phyloP scores from a whole-genome alignment of 1,140 invertebrate genomes.

The Ganaspis sp. region DNA sequence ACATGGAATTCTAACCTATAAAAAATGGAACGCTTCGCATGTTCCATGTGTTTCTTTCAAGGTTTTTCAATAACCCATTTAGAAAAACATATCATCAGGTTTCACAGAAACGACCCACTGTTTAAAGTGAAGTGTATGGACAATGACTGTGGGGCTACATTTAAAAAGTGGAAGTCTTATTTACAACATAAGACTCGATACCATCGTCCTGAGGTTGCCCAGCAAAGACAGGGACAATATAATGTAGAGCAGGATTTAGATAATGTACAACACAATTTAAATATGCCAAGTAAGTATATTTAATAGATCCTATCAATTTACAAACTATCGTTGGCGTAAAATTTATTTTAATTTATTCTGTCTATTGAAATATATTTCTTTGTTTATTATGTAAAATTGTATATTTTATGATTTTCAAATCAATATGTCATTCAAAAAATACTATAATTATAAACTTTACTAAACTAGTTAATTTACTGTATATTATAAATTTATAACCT shows the following conservation, averaged over 20 bases:
- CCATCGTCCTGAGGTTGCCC: neutral
- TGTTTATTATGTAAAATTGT: too few species aligned
- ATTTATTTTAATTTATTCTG: too few species aligned
- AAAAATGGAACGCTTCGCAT: neutral
- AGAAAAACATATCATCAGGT: neutral
- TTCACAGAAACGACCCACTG: neutral
- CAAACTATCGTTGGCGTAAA: too few species aligned
- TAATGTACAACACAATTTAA: neutral
- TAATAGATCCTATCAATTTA: neutral
- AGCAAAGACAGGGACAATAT: neutral
- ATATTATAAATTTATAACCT: too few species aligned
- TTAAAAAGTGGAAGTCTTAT: neutral
- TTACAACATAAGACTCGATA: neutral
- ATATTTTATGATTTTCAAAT: too few species aligned
- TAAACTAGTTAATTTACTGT: too few species aligned
- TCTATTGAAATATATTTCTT: too few species aligned
- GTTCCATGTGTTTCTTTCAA: neutral
- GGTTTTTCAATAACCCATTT: neutral
- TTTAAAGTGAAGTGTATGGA: neutral
- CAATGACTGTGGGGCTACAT: neutral
- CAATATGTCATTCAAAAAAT: too few species aligned
- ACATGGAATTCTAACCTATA: too few species aligned
- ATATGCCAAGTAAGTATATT: neutral
- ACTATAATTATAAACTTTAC: too few species aligned
- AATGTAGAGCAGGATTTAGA: neutral